Base-by-base conservation (phyloP, 2,888 invertebrate genomes). In the Geophilus truncorum region DNA sequence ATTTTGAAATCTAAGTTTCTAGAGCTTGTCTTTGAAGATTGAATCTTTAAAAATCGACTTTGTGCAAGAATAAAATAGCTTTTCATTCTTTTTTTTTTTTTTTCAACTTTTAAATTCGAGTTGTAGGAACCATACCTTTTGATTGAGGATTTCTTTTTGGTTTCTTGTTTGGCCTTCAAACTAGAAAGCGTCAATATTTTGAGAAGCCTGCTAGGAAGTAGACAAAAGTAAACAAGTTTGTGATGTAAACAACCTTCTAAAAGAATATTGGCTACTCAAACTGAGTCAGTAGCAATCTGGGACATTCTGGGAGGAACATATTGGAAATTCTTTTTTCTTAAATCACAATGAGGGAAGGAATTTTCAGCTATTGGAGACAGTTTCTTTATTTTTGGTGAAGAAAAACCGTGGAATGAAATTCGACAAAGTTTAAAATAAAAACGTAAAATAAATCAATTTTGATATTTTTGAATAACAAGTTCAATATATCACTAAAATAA, bases 231-330 rank as follows among this genome's bases (percentile, higher is more conserved):
- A 62, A 62, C 62, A 62, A 62, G 62, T 57, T 57, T 57, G 57
- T 0, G 62, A 25, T 62, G 62, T 62, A 62, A 62, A 62, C 62
- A 62, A 62, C 25, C 10, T 62, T 12, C 62, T 62, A 57, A 23
- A 62, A 62, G 62, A 62, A 62, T 62, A 62, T 62, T 62, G 62
- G 62, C 25, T 62, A 62, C 62, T 25, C 62, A 62, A 23, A 62
- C 57, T 7, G 57, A 57, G 21, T 18, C 57, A 57, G 23, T 57
- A 23, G 57, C 57, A 21, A 57, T 62, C 25, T 62, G 62, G 9
- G 62, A 9, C 1, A 62, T 25, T 23, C 2, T 62, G 15, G 7
- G 25, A 25, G 62, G 12, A 62, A 25, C 62, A 23, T 6, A 25
- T 23, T 62, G 23, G 9, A 62, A 23, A 62, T 62, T 7, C 25